Percentiles rank a stretch among this genome's conserved stretches.
These are phyloP conservation scores for Aurelia sp. DNA, from an alignment of 30 jellyfish, hydroid and myxozoan genomes.

Conservation along the genomic window DNA sequence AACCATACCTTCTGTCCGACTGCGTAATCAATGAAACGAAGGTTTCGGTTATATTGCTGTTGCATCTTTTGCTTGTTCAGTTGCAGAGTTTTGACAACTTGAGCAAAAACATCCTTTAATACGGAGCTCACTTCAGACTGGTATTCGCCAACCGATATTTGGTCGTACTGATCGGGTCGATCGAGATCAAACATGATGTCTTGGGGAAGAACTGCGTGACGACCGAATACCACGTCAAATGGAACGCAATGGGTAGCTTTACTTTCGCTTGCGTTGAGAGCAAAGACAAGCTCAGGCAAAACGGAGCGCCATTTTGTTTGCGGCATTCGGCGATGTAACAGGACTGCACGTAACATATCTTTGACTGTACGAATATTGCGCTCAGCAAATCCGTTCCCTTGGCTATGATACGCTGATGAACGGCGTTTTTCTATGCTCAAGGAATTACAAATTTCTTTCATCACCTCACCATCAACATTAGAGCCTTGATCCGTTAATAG, in stretches of 20 bases:
- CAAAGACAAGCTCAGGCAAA: too few species aligned
- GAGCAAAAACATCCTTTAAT: conserved; percentile 17
- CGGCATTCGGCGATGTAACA: too few species aligned
- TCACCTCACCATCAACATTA: conserved; percentile 17
- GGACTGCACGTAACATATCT: neutral
- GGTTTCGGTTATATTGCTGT: conserved; percentile 19
- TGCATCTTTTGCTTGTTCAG: conserved; percentile 3
- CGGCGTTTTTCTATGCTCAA: conserved; percentile 38
- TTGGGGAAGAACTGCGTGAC: too few species aligned
- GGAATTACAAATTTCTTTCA: conserved; percentile 9
- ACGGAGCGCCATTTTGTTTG: too few species aligned
- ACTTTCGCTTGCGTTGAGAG: too few species aligned
- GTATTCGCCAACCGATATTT: neutral
- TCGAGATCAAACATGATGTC: neutral
- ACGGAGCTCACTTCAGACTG: neutral
- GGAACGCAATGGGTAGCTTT: too few species aligned
- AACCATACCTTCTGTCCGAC: neutral
- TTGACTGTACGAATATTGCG: conserved; percentile 30
- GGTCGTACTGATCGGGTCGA: conserved; percentile 8
- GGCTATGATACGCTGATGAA: neutral
- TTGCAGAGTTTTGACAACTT: neutral
- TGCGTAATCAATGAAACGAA: conserved; percentile 8
- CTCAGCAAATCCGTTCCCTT: neutral
- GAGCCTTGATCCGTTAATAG: conserved; percentile 60
- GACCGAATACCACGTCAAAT: too few species aligned